Percentiles rank a stretch among this genome's conserved stretches.
phyloP scores from a whole-genome alignment of 2,888 invertebrate species.

The Dolichomitus sp. region DNA sequence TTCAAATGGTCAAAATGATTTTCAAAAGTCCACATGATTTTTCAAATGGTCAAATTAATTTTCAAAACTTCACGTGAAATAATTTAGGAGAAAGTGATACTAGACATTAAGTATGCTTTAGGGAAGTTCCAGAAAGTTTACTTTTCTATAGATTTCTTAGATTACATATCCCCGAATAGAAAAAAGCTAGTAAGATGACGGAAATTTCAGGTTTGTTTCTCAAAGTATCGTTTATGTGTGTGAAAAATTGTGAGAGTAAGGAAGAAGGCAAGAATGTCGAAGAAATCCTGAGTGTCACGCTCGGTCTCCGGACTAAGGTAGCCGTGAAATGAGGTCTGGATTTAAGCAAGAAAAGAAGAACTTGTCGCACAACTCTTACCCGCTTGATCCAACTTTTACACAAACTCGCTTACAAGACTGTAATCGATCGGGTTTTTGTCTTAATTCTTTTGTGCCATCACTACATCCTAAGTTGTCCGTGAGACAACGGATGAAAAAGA shows the following conservation, averaged over 20 bases:
- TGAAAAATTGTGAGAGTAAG: neutral
- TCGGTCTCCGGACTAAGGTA: conserved; percentile 66
- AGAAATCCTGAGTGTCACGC: conserved; percentile 69
- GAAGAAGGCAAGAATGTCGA: conserved; percentile 66
- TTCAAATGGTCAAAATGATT: too few relatives aligned
- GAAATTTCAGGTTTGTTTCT: neutral
- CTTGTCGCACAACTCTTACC: neutral
- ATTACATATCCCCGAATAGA: neutral
- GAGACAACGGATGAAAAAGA: neutral
- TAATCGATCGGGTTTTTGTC: conserved; percentile 39
- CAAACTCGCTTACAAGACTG: conserved; percentile 14
- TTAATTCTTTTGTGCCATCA: neutral
- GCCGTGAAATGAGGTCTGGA: conserved; percentile 72
- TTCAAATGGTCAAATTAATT: too few relatives aligned
- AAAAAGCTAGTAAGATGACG: neutral
- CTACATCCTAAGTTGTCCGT: neutral
- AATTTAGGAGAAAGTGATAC: neutral
- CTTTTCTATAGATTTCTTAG: neutral
- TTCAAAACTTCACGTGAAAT: too few relatives aligned
- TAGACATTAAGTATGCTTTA: neutral
- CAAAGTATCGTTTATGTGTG: neutral
- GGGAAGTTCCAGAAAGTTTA: neutral
- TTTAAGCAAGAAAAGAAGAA: conserved; percentile 57
- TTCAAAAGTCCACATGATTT: too few relatives aligned
- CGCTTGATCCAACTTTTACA: conserved; percentile 34